phyloP scores from a whole-genome alignment of 2,113 vertebrate genomes.

The Cephalophus harveyi region DNA sequence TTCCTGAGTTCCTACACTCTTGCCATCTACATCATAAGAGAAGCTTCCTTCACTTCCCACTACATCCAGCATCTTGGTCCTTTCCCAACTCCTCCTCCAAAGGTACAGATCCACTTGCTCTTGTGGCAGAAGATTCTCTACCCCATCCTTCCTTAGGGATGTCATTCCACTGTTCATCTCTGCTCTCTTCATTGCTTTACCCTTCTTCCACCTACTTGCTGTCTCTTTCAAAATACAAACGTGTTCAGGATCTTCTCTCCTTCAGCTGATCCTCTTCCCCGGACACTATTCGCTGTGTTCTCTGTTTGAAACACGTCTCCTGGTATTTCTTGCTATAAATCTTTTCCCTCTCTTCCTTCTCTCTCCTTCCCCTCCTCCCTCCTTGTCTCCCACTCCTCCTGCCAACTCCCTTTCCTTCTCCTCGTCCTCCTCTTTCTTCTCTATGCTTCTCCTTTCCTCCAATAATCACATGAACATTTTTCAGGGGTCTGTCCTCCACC shows the following conservation, averaged over 20 bases:
- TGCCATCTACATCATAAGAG: not conserved
- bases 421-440: not conserved
- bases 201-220: not conserved
- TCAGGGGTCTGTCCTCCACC: not conserved
- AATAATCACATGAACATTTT: not conserved
- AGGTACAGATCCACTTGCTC: not conserved
- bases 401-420: not conserved
- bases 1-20: not conserved
- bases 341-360: not conserved
- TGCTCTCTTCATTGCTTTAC: not conserved
- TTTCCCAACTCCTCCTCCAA: not conserved
- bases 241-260: not conserved
- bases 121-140: not conserved
- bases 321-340: not conserved
- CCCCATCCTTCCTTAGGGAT: not conserved
- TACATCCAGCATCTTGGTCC: not conserved
- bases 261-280: not conserved
- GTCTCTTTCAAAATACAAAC: not conserved
- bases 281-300: not conserved
- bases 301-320: not conserved
- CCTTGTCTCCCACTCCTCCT: too few relatives aligned
- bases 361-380: not conserved
- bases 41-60: not conserved
- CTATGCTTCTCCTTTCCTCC: not conserved
- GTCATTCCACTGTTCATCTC: not conserved